Percentiles rank a stretch among this genome's conserved stretches.
phyloP scores from a whole-genome alignment of 2,888 invertebrate genomes.

The Lithophane ornitopus region DNA sequence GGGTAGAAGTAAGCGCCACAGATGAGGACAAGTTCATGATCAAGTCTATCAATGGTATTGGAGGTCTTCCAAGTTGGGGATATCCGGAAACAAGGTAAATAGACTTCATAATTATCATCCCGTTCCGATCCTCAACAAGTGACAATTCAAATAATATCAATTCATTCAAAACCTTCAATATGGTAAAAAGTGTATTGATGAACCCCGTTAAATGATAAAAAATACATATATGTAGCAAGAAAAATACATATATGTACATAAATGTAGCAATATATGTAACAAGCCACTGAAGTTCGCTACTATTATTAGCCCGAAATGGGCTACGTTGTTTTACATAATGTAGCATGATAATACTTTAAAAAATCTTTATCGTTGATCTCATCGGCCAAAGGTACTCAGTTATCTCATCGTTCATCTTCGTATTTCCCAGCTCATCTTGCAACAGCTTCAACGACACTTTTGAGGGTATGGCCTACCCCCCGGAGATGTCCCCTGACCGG shows the following conservation, averaged over 20 bases:
- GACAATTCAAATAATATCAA: not conserved
- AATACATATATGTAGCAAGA: too few relatives aligned
- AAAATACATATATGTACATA: too few relatives aligned
- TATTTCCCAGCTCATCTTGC: constrained; percentile 89
- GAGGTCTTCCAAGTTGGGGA: constrained; percentile 74
- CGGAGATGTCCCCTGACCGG: constrained; percentile 87
- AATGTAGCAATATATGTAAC: too few relatives aligned
- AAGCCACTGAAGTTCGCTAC: not conserved
- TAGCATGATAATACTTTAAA: not conserved
- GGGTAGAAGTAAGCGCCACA: constrained; percentile 69
- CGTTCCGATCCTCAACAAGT: not conserved
- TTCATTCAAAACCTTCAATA: not conserved
- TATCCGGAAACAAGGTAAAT: constrained; percentile 74
- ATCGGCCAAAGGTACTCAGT: not conserved
- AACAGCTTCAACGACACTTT: constrained; percentile 92
- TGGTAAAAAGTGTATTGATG: not conserved
- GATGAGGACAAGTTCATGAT: constrained; percentile 78
- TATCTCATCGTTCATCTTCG: not conserved
- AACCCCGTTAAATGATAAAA: not conserved
- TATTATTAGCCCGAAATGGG: not conserved
- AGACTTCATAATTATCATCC: not conserved
- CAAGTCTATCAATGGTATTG: constrained; percentile 73
- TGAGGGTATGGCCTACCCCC: constrained; percentile 94
- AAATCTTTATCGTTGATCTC: not conserved
- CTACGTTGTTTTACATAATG: not conserved